Percentiles rank a stretch among this genome's conserved stretches.
Conservation (phyloP, 1,140 invertebrate species). For the Ladona fulva region DNA sequence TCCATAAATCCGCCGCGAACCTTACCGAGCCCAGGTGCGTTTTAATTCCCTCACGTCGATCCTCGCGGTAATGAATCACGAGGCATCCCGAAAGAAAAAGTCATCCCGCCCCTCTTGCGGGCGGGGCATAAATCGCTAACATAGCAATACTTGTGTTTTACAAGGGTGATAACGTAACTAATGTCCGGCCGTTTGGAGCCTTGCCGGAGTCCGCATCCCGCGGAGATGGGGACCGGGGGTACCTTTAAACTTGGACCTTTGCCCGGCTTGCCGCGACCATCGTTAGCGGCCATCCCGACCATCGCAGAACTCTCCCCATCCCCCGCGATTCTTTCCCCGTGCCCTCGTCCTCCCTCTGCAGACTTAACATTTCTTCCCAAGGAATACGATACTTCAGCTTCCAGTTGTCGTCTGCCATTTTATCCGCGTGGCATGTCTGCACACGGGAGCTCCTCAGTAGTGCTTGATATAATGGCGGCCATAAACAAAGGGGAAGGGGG, state of each 20-base stretch:
- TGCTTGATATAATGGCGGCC: background rate
- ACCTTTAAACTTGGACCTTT: background rate
- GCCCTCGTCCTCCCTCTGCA: background rate
- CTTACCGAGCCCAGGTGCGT: too few relatives aligned
- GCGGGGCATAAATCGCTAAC: background rate
- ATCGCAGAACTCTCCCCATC: background rate
- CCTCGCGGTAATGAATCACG: too few relatives aligned
- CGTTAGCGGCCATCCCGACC: background rate
- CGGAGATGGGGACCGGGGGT: background rate
- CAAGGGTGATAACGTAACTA: background rate
- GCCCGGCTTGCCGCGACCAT: background rate
- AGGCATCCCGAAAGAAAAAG: too few relatives aligned
- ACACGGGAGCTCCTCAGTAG: background rate
- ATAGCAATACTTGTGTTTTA: background rate
- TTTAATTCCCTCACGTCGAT: too few relatives aligned
- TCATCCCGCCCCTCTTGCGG: too few relatives aligned
- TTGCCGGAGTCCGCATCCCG: background rate
- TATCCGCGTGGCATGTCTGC: constrained; percentile 1
- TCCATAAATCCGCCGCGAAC: too few relatives aligned
- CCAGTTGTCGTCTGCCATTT: background rate
- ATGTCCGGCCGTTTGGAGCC: background rate
- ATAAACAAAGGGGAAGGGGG: background rate
- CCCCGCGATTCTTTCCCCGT: background rate
- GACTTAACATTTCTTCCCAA: background rate
- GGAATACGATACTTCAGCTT: background rate